A percentile compares a stretch with the other conserved stretches of the same genome.
These are phyloP conservation scores for Ylistrum balloti DNA, from an alignment of 1,140 invertebrate species.

Conservation along the genomic window DNA sequence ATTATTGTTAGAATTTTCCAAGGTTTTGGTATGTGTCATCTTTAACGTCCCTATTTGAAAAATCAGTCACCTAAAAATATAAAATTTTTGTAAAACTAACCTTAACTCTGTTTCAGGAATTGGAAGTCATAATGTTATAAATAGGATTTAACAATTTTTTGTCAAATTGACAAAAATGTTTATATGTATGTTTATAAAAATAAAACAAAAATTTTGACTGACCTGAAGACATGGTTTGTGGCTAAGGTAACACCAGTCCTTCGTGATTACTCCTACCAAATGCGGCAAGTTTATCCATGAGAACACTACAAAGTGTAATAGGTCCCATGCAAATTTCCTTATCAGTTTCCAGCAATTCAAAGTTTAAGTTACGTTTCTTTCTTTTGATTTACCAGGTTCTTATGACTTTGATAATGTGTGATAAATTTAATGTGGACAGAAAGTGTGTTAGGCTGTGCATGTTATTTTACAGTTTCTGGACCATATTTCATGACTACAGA, in stretches of 20 bases:
- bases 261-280: constrained; percentile 11
- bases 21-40: too few relatives aligned
- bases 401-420: constrained; percentile 28
- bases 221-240: not conserved
- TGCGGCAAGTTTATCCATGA: not conserved
- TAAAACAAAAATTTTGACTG: not conserved
- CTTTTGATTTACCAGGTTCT: constrained; percentile 34
- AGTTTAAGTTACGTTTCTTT: constrained; percentile 33
- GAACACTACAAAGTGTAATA: not conserved
- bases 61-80: too few relatives aligned
- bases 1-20: too few relatives aligned
- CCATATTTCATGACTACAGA: not conserved
- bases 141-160: not conserved
- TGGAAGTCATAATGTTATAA: too few relatives aligned
- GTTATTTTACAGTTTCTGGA: too few relatives aligned
- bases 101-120: too few relatives aligned
- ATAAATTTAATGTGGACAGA: not conserved
- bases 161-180: too few relatives aligned
- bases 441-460: too few relatives aligned
- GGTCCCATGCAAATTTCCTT: not conserved
- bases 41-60: too few relatives aligned
- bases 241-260: not conserved
- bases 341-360: constrained; percentile 5
- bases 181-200: too few relatives aligned
- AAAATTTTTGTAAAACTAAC: too few relatives aligned